Base-by-base conservation (phyloP, 2,113 vertebrate genomes). In the Ptilonorhynchus violaceus region DNA sequence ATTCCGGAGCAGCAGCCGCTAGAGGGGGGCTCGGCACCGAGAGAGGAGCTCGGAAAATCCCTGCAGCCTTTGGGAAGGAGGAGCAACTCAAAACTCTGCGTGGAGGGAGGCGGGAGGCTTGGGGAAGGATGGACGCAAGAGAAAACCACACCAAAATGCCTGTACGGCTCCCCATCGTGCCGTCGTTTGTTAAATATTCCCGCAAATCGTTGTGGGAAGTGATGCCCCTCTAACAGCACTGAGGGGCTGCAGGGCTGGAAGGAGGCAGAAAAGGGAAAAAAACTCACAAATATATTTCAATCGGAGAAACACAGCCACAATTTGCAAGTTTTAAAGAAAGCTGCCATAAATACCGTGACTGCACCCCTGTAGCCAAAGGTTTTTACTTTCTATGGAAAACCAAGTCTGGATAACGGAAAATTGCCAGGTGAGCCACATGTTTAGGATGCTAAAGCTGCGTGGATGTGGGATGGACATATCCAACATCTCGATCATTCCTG, bases 1-100 rank as follows among this genome's bases (percentile, higher is more conserved):
- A 22, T 53, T 90, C 78, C 33, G 1, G 94, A 69, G 86, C 68
- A 19, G 92, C 92, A 84, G 92, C 91, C 91, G 3, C 95, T 86
- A 93, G 95, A 95, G 94, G 94, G 91, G 92, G 27, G 47, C 37
- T 80, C 50, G 7, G 79, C 64, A 28, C 22, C 2, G 0, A 7
- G 46, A 90, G 12, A 3, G 20, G 74, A 27, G 74, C 50, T 41
- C 0, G 2, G 83, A 82, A 93, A 88, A 88, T 69, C 37, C 59
- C 75, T 2, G 30, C 83, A 70, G 75, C 53, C 59, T 42, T 66
- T 0, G 14, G 67, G 50, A 55, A 77, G 78, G 50, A 85, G 62
- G 13, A 76, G 14, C 44, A 3, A 2, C n/a, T 7, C 4, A 0
- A 72, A 83, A 62, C 24, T 22, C 21, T 5, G 49, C 1, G 0